Evolutionary conservation across 2,888 invertebrate species (phyloP).

Genomic region (Phytoseiulus persimilis): DNA sequence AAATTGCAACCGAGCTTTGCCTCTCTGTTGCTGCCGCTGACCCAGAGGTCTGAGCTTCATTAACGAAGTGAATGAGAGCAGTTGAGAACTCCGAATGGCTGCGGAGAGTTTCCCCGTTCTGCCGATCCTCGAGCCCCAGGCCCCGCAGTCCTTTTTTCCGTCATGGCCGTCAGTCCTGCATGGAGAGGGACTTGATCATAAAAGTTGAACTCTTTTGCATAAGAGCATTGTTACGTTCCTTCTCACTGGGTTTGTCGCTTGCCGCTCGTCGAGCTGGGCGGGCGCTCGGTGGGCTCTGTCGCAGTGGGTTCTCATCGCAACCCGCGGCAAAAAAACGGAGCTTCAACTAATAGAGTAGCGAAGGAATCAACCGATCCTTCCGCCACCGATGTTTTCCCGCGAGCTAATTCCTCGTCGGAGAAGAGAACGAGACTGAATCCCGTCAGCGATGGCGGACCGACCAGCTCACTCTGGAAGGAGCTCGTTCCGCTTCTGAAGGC

Average conservation of each 20-base stretch:
- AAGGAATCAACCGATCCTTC: not conserved
- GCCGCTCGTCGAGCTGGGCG: not conserved
- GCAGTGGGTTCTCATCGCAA: not conserved
- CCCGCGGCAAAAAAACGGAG: not conserved
- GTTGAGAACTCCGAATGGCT: not conserved
- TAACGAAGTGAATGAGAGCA: not conserved
- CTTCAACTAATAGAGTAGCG: not conserved
- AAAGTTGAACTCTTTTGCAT: slow-evolving; percentile 37
- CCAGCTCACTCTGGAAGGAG: no score
- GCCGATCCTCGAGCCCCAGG: not conserved
- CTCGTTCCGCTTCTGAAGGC: no score
- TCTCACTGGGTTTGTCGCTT: not conserved
- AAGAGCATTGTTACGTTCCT: slow-evolving; percentile 18
- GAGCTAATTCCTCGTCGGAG: not conserved
- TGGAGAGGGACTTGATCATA: slow-evolving; percentile 29
- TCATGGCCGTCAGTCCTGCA: not conserved
- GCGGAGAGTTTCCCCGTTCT: not conserved
- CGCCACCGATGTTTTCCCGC: not conserved
- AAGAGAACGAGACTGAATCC: not conserved
- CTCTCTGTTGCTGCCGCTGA: not conserved
- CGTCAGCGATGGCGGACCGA: not conserved
- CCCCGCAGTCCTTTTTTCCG: not conserved
- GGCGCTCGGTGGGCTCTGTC: not conserved
- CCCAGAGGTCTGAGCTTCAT: not conserved
- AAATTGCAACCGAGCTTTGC: not conserved